Evolutionary conservation across 1,140 invertebrate genomes (phyloP).

Genomic region (Drosophila repleta): DNA sequence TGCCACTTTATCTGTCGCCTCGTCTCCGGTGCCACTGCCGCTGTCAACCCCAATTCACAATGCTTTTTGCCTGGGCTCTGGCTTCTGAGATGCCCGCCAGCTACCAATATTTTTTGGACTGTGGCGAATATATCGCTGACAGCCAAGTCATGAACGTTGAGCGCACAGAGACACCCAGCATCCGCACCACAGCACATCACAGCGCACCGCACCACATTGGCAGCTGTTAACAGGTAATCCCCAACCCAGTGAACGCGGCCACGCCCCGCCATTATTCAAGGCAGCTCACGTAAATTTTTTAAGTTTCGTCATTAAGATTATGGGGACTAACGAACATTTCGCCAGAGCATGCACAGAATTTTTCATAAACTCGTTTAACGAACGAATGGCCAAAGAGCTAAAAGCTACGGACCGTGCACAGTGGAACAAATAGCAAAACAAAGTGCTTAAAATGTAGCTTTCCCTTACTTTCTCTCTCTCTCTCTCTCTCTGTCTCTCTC

Average conservation of each 20-base stretch:
- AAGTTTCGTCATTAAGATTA: constrained; percentile 82
- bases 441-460: constrained; percentile 14
- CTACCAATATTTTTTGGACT: constrained; percentile 56
- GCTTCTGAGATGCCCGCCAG: constrained; percentile 40
- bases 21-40: constrained; percentile 32
- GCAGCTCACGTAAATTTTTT: constrained; percentile 80
- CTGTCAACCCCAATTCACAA: constrained; percentile 79
- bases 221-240: constrained; percentile 71
- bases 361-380: constrained; percentile 63
- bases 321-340: constrained; percentile 76
- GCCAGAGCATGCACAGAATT: constrained; percentile 74
- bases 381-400: constrained; percentile 45
- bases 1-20: constrained; percentile 64
- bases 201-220: constrained; percentile 17
- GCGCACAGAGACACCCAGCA: neutral
- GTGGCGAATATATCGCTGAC: constrained; percentile 58
- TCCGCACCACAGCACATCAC: neutral
- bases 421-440: constrained; percentile 3
- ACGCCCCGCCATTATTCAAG: constrained; percentile 63
- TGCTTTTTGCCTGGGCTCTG: constrained; percentile 72
- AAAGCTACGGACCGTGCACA: neutral
- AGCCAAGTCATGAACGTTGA: constrained; percentile 13
- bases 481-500: neutral
- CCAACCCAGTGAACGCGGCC: constrained; percentile 7
- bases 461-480: too few species aligned